Percentiles rank a stretch among this genome's conserved stretches.
Conservation (phyloP, 2,797 vertebrate species). For the Acestrorhynchus altus region DNA sequence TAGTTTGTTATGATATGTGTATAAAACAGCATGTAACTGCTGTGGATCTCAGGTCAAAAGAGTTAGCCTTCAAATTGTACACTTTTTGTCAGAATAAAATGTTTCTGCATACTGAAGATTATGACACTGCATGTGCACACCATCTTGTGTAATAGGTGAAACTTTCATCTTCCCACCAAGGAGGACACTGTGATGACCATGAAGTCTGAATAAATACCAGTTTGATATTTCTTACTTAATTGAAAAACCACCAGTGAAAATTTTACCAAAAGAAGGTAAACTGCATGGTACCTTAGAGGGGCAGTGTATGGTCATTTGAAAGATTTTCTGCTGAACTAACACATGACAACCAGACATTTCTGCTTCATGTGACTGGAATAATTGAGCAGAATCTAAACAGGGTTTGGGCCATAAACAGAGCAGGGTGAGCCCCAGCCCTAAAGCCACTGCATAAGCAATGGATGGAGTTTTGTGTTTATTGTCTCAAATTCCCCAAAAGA, state of each 20-base stretch:
- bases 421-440: neutral
- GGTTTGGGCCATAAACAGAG: neutral
- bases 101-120: too few relatives aligned
- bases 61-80: too few relatives aligned
- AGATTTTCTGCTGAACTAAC: neutral
- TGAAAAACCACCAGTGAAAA: neutral
- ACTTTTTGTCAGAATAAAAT: too few relatives aligned
- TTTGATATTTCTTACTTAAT: neutral
- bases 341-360: neutral
- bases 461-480: conserved; percentile 1
- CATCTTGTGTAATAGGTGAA: too few relatives aligned
- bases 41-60: too few relatives aligned
- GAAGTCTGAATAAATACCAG: too few relatives aligned
- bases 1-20: too few relatives aligned
- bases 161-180: too few relatives aligned
- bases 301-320: neutral
- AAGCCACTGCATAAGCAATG: neutral
- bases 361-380: conserved; percentile 5
- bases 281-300: neutral
- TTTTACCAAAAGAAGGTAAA: neutral
- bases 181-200: too few relatives aligned
- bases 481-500: neutral
- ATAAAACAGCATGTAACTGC: too few relatives aligned
- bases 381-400: neutral
- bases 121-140: too few relatives aligned